These are phyloP conservation scores for Meliscaeva auricollis DNA, from an alignment of 2,888 invertebrate species.

Conservation along the genomic window DNA sequence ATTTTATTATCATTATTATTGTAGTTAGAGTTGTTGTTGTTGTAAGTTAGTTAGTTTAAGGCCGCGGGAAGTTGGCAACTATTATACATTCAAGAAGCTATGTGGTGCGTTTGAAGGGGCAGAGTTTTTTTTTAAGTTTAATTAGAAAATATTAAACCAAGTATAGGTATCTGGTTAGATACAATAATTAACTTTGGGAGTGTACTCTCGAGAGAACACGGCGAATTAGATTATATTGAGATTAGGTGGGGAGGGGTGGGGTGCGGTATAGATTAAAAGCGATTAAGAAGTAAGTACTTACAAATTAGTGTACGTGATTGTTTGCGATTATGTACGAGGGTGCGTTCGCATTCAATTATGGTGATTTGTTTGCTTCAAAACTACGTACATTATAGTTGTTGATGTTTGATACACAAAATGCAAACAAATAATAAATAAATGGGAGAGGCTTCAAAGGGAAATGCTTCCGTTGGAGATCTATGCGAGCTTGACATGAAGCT, in stretches of 20 bases:
- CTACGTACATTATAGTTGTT: no score
- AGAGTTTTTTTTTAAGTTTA: slow-evolving; percentile 49
- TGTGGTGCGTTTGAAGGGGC: slow-evolving; percentile 28
- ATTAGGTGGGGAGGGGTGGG: not conserved
- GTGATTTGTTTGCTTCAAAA: slow-evolving; percentile 49
- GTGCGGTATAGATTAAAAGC: slow-evolving; percentile 38
- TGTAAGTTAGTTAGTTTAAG: slow-evolving; percentile 19
- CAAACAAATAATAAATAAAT: no score
- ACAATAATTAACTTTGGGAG: slow-evolving; percentile 48
- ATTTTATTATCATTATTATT: slow-evolving; percentile 74
- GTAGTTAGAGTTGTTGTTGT: slow-evolving; percentile 53
- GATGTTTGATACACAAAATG: no score
- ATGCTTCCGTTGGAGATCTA: no score
- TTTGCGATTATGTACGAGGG: slow-evolving; percentile 70
- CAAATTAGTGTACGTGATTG: slow-evolving; percentile 75
- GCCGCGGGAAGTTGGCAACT: slow-evolving; percentile 42
- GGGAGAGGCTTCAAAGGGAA: slow-evolving; percentile 1
- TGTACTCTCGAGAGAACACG: slow-evolving; percentile 27
- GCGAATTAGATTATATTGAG: slow-evolving; percentile 24
- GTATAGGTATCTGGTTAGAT: slow-evolving; percentile 16
- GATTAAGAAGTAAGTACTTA: slow-evolving; percentile 65
- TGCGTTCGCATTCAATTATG: slow-evolving; percentile 73
- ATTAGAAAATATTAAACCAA: slow-evolving; percentile 63
- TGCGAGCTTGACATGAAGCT: no score
- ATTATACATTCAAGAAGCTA: slow-evolving; percentile 12